Evolutionary conservation across 2,113 vertebrate genomes (phyloP), one percentile per base, ranked within the genome.

Genomic region (Prunella fulvescens): DNA sequence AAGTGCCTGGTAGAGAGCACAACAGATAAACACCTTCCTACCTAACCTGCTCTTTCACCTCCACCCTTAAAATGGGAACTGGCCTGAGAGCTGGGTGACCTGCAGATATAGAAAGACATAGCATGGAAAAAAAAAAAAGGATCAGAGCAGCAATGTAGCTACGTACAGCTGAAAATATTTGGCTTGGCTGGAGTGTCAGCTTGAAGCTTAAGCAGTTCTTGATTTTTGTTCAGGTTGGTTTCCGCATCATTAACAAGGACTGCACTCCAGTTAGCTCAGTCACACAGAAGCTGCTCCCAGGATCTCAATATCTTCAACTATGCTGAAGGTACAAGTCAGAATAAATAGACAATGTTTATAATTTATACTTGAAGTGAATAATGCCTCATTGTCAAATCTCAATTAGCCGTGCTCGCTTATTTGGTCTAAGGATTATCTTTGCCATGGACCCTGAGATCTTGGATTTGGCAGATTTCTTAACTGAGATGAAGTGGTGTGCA

Each of bases 181-280:
- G 61, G 50, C 91, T 97, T 96, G 74, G 93, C 96, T 78, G 25
- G 45, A 72, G 67, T 37, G 76, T 85, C 94, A 57, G 45, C 74
- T 90, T 44, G 69, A 94, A 81, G 47, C 85, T 94, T 92, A 93
- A 87, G 92, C 93, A 94, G 84, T 94, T 95, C 83, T 95, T 88
- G 91, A 90, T 76, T 97, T 96, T 97, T 92, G 69, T 95, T 80
- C 89, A 83, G 84, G 70, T 87, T 54, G 86, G 76, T 96, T 95
- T 81, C 84, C 44, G 72, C 84, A 81, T 88, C 91, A 88, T 92
- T 96, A 98, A 82, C 94, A 96, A 96, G 95, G 86, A 62, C 79
- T 19, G 33, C 13, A 35, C 86, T 77, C 56, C 8, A 51, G 84
- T 86, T 84, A 95, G 95, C 74, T 87, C 79, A 64, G 88, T 95